phyloP scores from a whole-genome alignment of 1,140 invertebrate species.

The Papilio glaucus region DNA sequence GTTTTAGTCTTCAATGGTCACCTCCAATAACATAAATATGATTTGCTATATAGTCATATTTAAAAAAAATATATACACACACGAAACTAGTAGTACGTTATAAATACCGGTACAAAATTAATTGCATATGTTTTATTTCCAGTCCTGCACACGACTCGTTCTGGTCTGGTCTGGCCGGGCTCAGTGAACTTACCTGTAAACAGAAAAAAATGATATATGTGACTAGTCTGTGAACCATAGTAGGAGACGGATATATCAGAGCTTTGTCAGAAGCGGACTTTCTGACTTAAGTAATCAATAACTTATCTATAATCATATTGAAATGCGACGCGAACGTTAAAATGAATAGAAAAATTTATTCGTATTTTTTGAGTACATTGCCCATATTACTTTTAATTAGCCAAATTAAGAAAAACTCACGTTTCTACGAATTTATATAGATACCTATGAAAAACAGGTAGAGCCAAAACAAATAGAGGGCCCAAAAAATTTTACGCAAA shows the following conservation, averaged over 20 bases:
- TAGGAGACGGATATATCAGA: constrained; percentile 12
- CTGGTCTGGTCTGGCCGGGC: constrained; percentile 41
- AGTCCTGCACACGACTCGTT: constrained; percentile 45
- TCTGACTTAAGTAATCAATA: not conserved
- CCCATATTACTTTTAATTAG: too few relatives aligned
- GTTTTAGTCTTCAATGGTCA: too few relatives aligned
- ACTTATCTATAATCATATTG: not conserved
- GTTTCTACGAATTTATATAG: too few relatives aligned
- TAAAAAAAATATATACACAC: not conserved
- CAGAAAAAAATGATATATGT: constrained; percentile 45
- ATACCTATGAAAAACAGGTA: too few relatives aligned
- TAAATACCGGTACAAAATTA: constrained; percentile 13
- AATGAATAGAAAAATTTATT: too few relatives aligned
- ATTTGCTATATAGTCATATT: too few relatives aligned
- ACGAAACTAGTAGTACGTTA: not conserved
- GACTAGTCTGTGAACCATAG: constrained; percentile 39
- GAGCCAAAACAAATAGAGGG: too few relatives aligned
- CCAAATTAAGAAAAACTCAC: too few relatives aligned
- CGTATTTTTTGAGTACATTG: too few relatives aligned
- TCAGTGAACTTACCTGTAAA: constrained; percentile 54
- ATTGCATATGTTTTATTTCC: constrained; percentile 18
- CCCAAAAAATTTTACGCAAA: too few relatives aligned
- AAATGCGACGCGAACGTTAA: not conserved
- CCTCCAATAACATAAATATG: too few relatives aligned
- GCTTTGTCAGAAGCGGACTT: not conserved